Conservation (phyloP, 1,140 invertebrate genomes). For the Monochamus saltuarius region DNA sequence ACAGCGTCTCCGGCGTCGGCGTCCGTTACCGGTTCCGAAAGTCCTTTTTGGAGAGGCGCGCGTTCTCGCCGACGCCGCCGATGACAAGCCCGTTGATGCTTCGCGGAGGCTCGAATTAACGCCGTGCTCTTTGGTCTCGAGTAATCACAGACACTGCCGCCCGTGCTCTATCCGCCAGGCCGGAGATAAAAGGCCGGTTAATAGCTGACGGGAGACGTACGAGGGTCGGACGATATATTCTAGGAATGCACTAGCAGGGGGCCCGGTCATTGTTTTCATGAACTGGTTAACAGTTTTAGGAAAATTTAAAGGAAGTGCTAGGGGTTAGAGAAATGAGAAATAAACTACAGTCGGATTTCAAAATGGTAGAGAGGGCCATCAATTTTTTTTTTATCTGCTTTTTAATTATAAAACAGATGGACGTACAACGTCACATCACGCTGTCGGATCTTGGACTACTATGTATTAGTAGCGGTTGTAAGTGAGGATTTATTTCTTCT, state of each 20-base stretch:
- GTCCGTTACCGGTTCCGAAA: neutral
- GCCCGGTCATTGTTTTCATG: no score
- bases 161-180: neutral
- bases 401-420: no score
- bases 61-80: neutral
- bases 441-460: no score
- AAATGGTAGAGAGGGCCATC: no score
- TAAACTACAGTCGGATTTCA: no score
- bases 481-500: no score
- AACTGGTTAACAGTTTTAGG: no score
- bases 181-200: neutral
- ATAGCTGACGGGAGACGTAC: neutral
- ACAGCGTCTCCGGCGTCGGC: slow-evolving; percentile 9
- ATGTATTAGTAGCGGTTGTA: no score
- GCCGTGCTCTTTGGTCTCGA: neutral
- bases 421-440: no score
- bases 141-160: neutral
- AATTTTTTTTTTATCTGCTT: no score
- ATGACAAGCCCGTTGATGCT: neutral
- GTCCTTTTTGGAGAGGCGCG: neutral
- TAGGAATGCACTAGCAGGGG: neutral
- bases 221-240: neutral
- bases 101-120: slow-evolving; percentile 7
- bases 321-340: no score
- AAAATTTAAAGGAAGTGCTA: no score